Evolutionary conservation across 2,113 vertebrate genomes (phyloP).

Genomic region (Silurus meridionalis): DNA sequence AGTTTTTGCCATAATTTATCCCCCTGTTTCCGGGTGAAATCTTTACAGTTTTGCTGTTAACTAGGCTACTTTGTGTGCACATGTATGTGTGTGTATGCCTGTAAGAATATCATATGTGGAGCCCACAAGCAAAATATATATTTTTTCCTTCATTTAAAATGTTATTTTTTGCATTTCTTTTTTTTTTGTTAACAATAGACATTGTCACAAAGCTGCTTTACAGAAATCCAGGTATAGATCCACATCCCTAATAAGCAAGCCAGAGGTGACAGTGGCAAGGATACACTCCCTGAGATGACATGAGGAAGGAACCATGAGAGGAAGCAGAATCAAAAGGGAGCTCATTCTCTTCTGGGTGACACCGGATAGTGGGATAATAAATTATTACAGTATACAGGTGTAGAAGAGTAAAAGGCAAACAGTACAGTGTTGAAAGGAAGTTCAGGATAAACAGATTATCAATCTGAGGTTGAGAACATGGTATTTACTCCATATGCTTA

Average conservation of each 20-base stretch:
- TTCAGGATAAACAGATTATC: background rate
- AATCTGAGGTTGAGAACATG: background rate
- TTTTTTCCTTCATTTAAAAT: background rate
- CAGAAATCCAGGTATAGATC: background rate
- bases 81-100: background rate
- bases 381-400: slow-evolving; percentile 24
- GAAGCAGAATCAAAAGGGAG: slow-evolving; percentile 1
- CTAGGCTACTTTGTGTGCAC: background rate
- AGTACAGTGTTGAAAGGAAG: background rate
- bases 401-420: background rate
- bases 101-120: background rate
- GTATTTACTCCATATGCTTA: background rate
- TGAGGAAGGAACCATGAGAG: slow-evolving; percentile 17
- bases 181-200: background rate
- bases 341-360: slow-evolving; percentile 2
- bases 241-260: slow-evolving; percentile 18
- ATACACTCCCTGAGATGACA: slow-evolving; percentile 5
- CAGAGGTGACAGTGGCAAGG: slow-evolving; percentile 12
- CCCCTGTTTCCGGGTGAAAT: slow-evolving; percentile 36
- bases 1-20: slow-evolving; percentile 53
- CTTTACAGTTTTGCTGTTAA: slow-evolving; percentile 29
- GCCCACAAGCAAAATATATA: background rate
- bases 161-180: background rate
- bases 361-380: slow-evolving; percentile 13
- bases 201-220: slow-evolving; percentile 2